phyloP scores from a whole-genome alignment of 2,888 invertebrate species.

The Caenorhabditis uteleia region DNA sequence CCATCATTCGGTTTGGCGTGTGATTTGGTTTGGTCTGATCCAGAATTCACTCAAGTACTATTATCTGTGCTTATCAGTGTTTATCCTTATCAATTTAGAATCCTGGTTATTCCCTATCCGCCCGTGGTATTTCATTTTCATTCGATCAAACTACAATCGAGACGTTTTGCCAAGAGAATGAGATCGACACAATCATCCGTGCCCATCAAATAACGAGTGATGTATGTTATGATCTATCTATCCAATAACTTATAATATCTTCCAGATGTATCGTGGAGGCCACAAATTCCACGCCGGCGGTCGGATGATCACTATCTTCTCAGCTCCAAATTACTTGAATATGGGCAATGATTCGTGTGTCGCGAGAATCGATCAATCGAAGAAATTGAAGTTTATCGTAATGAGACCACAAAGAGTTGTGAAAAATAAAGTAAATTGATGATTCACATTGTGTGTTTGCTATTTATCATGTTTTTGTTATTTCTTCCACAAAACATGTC shows the following conservation, averaged over 20 bases:
- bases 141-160: constrained; percentile 74
- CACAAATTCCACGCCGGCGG: constrained; percentile 50
- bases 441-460: too few relatives aligned
- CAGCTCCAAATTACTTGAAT: constrained; percentile 59
- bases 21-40: constrained; percentile 60
- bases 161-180: constrained; percentile 72
- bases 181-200: constrained; percentile 73
- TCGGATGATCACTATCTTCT: constrained; percentile 57
- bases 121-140: constrained; percentile 74
- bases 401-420: constrained; percentile 20
- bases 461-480: too few relatives aligned
- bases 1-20: constrained; percentile 58
- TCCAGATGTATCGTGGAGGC: constrained; percentile 51
- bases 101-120: constrained; percentile 50
- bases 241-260: background rate
- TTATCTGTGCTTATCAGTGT: too few relatives aligned
- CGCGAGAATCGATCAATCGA: constrained; percentile 32
- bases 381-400: constrained; percentile 17
- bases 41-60: constrained; percentile 15
- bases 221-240: constrained; percentile 12
- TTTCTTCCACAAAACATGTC: too few relatives aligned
- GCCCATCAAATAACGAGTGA: constrained; percentile 73
- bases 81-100: constrained; percentile 26
- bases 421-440: too few relatives aligned
- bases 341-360: constrained; percentile 54